These are phyloP conservation scores for Thereva unica DNA, from an alignment of 2,888 invertebrate species.

Conservation along the genomic window DNA sequence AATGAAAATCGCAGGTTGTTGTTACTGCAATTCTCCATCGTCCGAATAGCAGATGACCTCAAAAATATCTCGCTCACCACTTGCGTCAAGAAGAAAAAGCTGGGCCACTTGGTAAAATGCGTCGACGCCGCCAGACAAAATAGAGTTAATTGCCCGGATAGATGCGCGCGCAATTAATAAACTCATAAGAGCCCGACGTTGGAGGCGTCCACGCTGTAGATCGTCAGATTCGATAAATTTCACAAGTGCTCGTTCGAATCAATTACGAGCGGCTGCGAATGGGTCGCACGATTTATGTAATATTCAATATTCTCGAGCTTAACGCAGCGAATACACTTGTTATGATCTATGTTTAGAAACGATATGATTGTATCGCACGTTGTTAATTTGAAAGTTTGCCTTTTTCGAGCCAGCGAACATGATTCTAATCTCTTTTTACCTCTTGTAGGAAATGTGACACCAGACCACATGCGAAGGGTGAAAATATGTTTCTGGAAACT, in stretches of 20 bases:
- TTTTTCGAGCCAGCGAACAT: too few species aligned
- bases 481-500: too few species aligned
- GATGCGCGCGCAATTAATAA: slow-evolving; percentile 31
- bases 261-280: slow-evolving; percentile 27
- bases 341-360: slow-evolving; percentile 18
- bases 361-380: slow-evolving; percentile 20
- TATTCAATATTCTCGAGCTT: slow-evolving; percentile 32
- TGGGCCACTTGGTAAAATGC: too few species aligned
- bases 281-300: slow-evolving; percentile 2
- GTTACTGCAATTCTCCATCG: slow-evolving; percentile 13
- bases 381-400: too few species aligned
- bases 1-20: too few species aligned
- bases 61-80: too few species aligned
- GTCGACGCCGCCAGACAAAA: slow-evolving; percentile 7
- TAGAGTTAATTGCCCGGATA: slow-evolving; percentile 15
- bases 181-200: slow-evolving; percentile 11
- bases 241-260: slow-evolving; percentile 28
- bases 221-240: slow-evolving; percentile 33
- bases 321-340: slow-evolving; percentile 26
- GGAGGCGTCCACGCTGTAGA: slow-evolving; percentile 3
- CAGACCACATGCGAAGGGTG: too few species aligned
- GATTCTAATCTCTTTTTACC: too few species aligned
- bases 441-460: too few species aligned
- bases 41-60: slow-evolving; percentile 1
- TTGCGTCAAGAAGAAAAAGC: too few species aligned